phyloP scores from a whole-genome alignment of 2,888 invertebrate species.

The Boloria selene region DNA sequence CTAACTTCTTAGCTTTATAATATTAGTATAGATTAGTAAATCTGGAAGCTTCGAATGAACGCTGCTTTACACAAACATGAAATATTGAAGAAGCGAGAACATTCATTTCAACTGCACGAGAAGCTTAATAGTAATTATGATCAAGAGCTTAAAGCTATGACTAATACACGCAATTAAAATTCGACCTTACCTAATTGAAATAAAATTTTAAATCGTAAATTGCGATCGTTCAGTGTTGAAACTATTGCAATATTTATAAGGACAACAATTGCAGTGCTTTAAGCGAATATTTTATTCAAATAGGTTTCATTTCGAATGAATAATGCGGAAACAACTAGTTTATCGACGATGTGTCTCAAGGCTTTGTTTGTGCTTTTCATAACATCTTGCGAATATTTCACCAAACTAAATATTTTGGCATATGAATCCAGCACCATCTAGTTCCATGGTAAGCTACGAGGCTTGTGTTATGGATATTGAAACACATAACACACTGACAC shows the following conservation, averaged over 20 bases:
- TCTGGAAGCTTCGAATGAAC: not conserved
- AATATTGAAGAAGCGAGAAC: not conserved
- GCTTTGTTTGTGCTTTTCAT: not conserved
- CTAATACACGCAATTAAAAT: not conserved
- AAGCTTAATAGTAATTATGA: slow-evolving; percentile 9
- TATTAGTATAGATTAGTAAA: no score
- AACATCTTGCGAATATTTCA: not conserved
- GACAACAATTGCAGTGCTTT: slow-evolving; percentile 16
- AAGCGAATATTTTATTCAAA: slow-evolving; percentile 19
- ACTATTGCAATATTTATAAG: slow-evolving; percentile 12
- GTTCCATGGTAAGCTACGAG: no score
- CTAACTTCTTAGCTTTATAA: no score
- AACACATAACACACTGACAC: no score
- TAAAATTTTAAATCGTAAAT: not conserved
- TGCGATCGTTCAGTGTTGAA: not conserved
- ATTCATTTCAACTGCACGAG: slow-evolving; percentile 12
- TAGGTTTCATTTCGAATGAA: slow-evolving; percentile 8
- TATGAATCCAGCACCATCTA: not conserved
- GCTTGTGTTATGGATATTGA: no score
- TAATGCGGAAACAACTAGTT: slow-evolving; percentile 8
- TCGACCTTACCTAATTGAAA: not conserved
- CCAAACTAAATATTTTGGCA: not conserved
- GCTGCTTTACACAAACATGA: slow-evolving; percentile 1
- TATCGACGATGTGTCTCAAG: not conserved
- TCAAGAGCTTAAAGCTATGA: not conserved